A percentile compares a stretch with the other conserved stretches of the same genome.
Evolutionary conservation across 2,888 invertebrate species (phyloP).

Genomic region (Hydraecia micacea): DNA sequence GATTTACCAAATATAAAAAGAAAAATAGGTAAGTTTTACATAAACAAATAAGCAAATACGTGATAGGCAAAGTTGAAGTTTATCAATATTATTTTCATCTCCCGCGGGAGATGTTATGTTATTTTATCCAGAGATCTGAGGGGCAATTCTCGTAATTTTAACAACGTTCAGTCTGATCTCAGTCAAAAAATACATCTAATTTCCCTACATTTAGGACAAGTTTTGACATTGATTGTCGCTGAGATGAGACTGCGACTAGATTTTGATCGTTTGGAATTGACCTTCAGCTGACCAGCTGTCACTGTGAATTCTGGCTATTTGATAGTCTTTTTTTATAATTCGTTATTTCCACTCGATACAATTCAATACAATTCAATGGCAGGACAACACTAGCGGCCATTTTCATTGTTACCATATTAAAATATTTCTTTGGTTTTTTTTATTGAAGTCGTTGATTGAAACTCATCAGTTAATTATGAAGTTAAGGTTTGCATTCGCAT

Average conservation of each 20-base stretch:
- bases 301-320: background rate
- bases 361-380: background rate
- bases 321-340: background rate
- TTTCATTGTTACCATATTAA: slow-evolving; percentile 6
- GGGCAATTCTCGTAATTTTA: background rate
- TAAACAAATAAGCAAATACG: background rate
- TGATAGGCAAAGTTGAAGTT: background rate
- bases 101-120: background rate
- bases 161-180: background rate
- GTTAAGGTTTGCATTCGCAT: fast-evolving
- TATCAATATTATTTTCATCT: background rate
- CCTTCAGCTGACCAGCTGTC: background rate
- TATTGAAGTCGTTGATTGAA: background rate
- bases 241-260: background rate
- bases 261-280: background rate
- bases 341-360: background rate
- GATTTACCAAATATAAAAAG: background rate
- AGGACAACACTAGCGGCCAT: slow-evolving; percentile 27
- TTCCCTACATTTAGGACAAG: background rate
- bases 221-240: background rate
- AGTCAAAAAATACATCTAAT: background rate
- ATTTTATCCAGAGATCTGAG: background rate
- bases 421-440: background rate
- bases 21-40: background rate
- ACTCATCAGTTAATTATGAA: background rate